A percentile compares a stretch with the other conserved stretches of the same genome.
Conservation (phyloP, 2,797 vertebrate species). For the Tapera naevia region DNA sequence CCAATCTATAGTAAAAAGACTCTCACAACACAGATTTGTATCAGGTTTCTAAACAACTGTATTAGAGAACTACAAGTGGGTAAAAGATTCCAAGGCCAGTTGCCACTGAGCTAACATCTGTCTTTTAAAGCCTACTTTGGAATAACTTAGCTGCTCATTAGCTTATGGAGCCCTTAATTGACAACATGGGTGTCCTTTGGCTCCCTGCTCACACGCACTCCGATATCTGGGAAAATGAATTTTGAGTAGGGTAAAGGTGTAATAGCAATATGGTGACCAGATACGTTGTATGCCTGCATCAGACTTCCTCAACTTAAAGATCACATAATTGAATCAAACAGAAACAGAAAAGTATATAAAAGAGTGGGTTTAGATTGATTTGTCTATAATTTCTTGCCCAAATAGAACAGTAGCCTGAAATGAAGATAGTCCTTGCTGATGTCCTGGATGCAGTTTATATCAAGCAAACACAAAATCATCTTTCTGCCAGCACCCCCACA, state of each 20-base stretch:
- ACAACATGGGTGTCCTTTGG: not conserved
- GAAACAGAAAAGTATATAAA: not conserved
- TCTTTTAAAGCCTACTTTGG: not conserved
- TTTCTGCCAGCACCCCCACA: not conserved
- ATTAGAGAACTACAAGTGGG: not conserved
- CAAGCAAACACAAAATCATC: not conserved
- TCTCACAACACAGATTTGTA: not conserved
- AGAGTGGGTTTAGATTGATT: not conserved
- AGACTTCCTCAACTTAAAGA: not conserved
- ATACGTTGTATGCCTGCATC: not conserved
- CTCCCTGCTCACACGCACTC: not conserved
- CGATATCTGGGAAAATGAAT: not conserved
- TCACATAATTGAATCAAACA: not conserved
- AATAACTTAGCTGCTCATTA: not conserved
- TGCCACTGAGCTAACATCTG: not conserved
- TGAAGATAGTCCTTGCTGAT: fast-evolving
- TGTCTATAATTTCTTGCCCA: not conserved
- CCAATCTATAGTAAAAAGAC: not conserved
- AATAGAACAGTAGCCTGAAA: not conserved
- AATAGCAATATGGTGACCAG: not conserved
- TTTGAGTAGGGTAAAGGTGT: not conserved
- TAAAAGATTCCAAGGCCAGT: not conserved
- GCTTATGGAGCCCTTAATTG: not conserved
- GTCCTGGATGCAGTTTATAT: not conserved
- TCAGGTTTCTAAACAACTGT: not conserved